phyloP scores from a whole-genome alignment of 2,113 vertebrate species.

The Pterocles burchelli region DNA sequence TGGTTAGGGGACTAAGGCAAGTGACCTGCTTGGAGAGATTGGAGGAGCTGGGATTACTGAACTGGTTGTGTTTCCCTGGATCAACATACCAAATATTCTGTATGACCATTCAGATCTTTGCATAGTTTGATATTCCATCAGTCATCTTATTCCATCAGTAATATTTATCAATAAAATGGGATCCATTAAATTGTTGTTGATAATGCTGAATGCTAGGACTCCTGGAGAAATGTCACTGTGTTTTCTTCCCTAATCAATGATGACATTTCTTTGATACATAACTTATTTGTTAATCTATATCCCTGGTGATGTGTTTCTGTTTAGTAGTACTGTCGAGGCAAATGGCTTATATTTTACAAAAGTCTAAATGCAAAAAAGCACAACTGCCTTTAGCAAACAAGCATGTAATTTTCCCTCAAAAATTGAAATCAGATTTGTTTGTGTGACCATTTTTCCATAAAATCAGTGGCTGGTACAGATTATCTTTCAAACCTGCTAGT shows the following conservation, averaged over 20 bases:
- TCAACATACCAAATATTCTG: not conserved
- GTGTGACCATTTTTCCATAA: not conserved
- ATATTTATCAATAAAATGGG: not conserved
- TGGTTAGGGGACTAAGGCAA: not conserved
- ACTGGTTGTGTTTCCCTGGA: not conserved
- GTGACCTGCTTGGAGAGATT: accelerated
- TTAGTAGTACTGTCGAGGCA: not conserved
- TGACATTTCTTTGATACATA: not conserved
- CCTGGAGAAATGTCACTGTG: not conserved
- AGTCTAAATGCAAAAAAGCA: not conserved
- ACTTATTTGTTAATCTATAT: not conserved
- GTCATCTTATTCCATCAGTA: not conserved
- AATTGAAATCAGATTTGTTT: not conserved
- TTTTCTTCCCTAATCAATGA: not conserved
- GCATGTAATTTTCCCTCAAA: not conserved
- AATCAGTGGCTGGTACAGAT: not conserved
- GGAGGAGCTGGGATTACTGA: not conserved
- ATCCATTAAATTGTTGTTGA: not conserved
- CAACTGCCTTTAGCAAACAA: not conserved
- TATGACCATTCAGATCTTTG: not conserved
- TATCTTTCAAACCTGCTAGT: not conserved
- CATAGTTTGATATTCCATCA: not conserved
- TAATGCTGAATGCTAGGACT: not conserved
- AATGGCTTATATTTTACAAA: not conserved
- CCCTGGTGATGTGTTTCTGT: not conserved